phyloP scores from a whole-genome alignment of 1,140 invertebrate genomes.

The Phymastichus coffea region DNA sequence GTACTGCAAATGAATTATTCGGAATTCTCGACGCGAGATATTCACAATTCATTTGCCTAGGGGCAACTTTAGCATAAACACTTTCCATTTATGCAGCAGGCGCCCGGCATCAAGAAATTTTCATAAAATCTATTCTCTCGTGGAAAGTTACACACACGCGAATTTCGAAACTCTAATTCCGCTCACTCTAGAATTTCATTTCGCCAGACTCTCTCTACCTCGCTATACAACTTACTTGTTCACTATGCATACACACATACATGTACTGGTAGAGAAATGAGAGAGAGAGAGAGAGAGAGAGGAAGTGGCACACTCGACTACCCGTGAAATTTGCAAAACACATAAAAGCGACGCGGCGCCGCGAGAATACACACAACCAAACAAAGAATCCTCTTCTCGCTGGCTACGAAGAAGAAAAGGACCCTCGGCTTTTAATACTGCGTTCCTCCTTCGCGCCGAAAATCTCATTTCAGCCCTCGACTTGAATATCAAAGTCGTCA shows the following conservation, averaged over 20 bases:
- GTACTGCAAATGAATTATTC: too few relatives aligned
- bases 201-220: neutral
- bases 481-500: conserved; percentile 23
- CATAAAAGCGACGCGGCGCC: neutral
- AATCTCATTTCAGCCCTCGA: conserved; percentile 18
- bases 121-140: too few relatives aligned
- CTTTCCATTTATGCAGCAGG: too few relatives aligned
- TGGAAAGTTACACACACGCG: too few relatives aligned
- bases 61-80: too few relatives aligned
- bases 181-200: conserved; percentile 15
- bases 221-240: conserved; percentile 4
- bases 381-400: neutral
- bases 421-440: neutral
- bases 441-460: neutral
- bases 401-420: neutral
- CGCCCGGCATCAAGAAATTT: too few relatives aligned
- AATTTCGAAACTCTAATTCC: conserved; percentile 22
- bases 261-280: too few relatives aligned
- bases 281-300: too few relatives aligned
- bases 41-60: too few relatives aligned
- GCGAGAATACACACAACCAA: too few relatives aligned
- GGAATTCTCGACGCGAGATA: too few relatives aligned
- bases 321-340: conserved; percentile 10
- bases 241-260: neutral
- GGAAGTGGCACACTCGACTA: neutral